A percentile compares a stretch with the other conserved stretches of the same genome.
These are phyloP conservation scores for Cepaea nemoralis DNA, from an alignment of 1,140 invertebrate species.

Conservation along the genomic window DNA sequence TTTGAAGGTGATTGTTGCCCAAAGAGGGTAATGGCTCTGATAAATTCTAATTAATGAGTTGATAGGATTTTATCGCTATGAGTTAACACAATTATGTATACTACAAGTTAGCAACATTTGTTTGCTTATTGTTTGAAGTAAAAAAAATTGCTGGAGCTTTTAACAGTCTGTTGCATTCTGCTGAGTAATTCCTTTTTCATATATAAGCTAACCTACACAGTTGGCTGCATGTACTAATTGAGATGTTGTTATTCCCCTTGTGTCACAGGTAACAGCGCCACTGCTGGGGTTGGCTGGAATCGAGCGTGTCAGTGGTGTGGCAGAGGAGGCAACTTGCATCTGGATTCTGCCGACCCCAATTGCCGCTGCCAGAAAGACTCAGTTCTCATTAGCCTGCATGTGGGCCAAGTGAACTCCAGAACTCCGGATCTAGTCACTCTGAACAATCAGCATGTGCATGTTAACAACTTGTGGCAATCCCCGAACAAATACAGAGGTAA, in stretches of 20 bases:
- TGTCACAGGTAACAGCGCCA: conserved; percentile 20
- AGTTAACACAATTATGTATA: too few species aligned
- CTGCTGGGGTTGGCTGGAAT: conserved; percentile 48
- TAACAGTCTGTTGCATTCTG: not conserved
- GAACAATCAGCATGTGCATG: not conserved
- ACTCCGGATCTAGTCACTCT: not conserved
- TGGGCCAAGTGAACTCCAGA: not conserved
- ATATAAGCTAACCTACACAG: not conserved
- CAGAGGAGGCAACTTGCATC: conserved; percentile 60
- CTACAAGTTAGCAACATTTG: too few species aligned
- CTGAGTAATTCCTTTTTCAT: not conserved
- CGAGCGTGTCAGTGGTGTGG: conserved; percentile 58
- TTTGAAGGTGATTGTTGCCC: too few species aligned
- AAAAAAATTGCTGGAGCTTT: too few species aligned
- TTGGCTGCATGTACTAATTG: not conserved
- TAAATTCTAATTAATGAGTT: too few species aligned
- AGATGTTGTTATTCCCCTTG: conserved; percentile 23
- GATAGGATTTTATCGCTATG: too few species aligned
- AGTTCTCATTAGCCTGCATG: conserved; percentile 44
- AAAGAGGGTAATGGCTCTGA: too few species aligned
- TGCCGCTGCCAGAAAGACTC: conserved; percentile 65
- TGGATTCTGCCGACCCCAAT: conserved; percentile 59
- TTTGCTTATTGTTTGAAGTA: too few species aligned
- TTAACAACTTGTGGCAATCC: not conserved
- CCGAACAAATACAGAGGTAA: not conserved